These are phyloP conservation scores for Alca torda DNA, from an alignment of 2,797 vertebrate species.

Conservation along the genomic window DNA sequence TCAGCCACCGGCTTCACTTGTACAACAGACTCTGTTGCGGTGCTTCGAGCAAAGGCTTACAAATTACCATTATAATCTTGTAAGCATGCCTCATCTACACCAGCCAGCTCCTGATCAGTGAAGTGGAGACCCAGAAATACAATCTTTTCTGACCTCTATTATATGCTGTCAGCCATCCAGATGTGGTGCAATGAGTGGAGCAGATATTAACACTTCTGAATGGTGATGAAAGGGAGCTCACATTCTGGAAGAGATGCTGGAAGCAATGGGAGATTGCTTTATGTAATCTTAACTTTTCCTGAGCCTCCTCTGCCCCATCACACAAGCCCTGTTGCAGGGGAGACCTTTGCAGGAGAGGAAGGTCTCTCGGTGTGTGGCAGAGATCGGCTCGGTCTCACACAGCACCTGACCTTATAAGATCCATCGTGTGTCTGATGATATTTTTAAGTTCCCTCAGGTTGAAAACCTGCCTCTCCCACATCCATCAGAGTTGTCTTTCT, in stretches of 20 bases:
- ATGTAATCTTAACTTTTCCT: background rate
- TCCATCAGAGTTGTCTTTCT: background rate
- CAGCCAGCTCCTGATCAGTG: slow-evolving; percentile 10
- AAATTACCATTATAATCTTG: slow-evolving; percentile 41
- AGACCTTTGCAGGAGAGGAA: background rate
- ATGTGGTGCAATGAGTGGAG: slow-evolving; percentile 23
- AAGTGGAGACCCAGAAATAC: slow-evolving; percentile 21
- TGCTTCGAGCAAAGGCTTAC: slow-evolving; percentile 38
- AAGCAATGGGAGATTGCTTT: background rate
- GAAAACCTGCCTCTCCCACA: background rate
- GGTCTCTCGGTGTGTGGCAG: background rate
- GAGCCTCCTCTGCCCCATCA: background rate
- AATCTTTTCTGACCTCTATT: slow-evolving; percentile 52
- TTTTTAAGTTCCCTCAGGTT: slow-evolving; percentile 10
- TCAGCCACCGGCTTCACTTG: slow-evolving; percentile 7
- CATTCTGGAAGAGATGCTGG: background rate
- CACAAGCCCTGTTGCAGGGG: background rate
- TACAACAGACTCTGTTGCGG: slow-evolving; percentile 15
- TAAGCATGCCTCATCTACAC: slow-evolving; percentile 10
- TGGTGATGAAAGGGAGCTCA: background rate
- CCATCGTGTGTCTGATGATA: background rate
- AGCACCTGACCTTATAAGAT: background rate
- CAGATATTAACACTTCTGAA: slow-evolving; percentile 37
- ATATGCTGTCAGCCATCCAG: slow-evolving; percentile 27
- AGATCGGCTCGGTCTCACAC: rapidly evolving